Percentiles rank a stretch among this genome's conserved stretches.
These are phyloP conservation scores for Ornithoptera alexandrae DNA, from an alignment of 2,888 invertebrate species.

Conservation along the genomic window DNA sequence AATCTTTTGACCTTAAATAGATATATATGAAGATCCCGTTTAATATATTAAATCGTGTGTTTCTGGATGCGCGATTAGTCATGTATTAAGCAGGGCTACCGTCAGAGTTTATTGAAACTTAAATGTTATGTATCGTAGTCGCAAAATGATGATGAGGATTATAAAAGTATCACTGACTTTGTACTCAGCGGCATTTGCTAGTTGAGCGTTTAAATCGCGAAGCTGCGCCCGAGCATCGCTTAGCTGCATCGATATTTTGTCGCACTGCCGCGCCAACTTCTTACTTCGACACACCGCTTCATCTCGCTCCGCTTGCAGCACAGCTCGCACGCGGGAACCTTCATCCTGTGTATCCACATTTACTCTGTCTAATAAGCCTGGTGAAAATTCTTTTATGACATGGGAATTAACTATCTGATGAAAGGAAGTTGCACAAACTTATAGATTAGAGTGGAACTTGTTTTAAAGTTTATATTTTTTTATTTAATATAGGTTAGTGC, in stretches of 20 bases:
- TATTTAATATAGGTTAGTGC: too few species aligned
- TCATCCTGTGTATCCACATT: constrained; percentile 54
- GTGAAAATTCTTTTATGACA: not conserved
- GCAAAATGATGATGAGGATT: not conserved
- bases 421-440: not conserved
- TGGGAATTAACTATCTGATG: not conserved
- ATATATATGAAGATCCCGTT: not conserved
- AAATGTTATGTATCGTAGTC: too few species aligned
- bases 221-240: constrained; percentile 90
- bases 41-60: not conserved
- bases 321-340: constrained; percentile 68
- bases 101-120: too few species aligned
- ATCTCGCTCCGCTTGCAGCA: constrained; percentile 83
- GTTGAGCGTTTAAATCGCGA: constrained; percentile 90
- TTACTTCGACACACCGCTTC: constrained; percentile 85
- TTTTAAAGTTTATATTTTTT: not conserved
- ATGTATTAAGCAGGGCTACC: too few species aligned
- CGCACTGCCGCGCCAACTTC: constrained; percentile 90
- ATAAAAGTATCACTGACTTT: constrained; percentile 78
- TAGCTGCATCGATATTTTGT: constrained; percentile 88
- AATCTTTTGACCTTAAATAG: not conserved
- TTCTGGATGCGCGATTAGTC: too few species aligned
- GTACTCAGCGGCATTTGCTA: constrained; percentile 91
- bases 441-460: not conserved
- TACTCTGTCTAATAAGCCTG: too few species aligned